A percentile compares a stretch with the other conserved stretches of the same genome.
These are phyloP conservation scores for Echinops telfairi DNA, from an alignment of 2,113 vertebrate species.

Conservation along the genomic window DNA sequence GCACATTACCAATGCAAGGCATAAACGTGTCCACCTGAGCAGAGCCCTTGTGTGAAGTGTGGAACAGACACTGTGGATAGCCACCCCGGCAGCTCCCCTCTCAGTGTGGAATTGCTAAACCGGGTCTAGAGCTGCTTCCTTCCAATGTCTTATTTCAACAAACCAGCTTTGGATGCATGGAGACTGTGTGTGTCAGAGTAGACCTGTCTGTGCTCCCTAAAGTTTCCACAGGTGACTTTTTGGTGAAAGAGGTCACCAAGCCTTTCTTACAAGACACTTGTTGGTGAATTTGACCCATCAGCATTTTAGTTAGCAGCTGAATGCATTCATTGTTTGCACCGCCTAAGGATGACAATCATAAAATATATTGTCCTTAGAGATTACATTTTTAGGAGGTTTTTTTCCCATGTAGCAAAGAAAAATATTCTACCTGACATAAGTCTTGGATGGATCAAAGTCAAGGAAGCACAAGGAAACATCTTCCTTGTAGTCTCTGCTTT, in stretches of 20 bases:
- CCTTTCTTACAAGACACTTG: neutral
- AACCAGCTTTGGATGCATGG: neutral
- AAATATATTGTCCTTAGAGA: neutral
- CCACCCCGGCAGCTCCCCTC: neutral
- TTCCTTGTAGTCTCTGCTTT: no score
- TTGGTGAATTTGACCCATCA: neutral
- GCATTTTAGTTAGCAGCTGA: neutral
- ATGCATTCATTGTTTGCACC: neutral
- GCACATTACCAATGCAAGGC: no score
- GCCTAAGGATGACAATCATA: neutral
- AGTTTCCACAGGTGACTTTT: neutral
- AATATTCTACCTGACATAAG: neutral
- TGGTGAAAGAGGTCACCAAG: neutral
- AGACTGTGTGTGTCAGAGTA: neutral
- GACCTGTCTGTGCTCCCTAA: neutral
- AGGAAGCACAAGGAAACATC: no score
- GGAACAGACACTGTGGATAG: rapidly evolving
- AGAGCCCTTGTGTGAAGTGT: neutral
- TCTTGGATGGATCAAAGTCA: neutral
- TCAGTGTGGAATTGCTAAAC: neutral
- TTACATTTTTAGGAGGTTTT: neutral
- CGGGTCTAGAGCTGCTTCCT: neutral
- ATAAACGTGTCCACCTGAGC: neutral
- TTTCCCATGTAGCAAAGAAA: neutral
- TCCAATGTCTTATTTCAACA: neutral